phyloP scores from a whole-genome alignment of 2,797 vertebrate species.

The Carcharodon carcharias region DNA sequence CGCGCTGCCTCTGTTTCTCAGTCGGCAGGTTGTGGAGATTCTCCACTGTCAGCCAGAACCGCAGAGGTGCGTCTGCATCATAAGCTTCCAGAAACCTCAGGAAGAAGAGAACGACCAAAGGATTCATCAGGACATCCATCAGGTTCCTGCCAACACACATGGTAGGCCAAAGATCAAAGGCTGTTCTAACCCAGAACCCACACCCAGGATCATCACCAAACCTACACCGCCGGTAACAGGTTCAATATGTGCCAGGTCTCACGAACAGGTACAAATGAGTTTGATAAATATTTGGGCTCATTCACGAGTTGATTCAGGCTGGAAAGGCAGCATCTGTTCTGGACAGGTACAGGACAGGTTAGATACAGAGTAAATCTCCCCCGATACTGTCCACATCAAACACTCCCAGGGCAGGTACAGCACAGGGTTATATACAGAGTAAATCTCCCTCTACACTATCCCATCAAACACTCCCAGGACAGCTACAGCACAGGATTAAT shows the following conservation, averaged over 20 bases:
- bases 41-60: conserved; percentile 49
- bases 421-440: too few species aligned
- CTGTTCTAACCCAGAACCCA: background rate
- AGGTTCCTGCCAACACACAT: conserved; percentile 45
- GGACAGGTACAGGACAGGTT: background rate
- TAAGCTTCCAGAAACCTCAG: conserved; percentile 48
- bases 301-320: background rate
- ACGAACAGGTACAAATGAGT: background rate
- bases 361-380: background rate
- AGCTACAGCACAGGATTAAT: too few species aligned
- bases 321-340: background rate
- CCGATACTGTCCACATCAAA: background rate
- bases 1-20: background rate
- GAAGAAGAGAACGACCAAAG: conserved; percentile 49
- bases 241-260: background rate
- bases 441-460: too few species aligned
- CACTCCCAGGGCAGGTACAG: too few species aligned
- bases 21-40: conserved; percentile 43
- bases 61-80: conserved; percentile 42
- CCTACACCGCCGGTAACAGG: background rate
- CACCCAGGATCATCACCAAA: background rate
- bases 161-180: background rate
- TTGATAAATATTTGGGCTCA: background rate
- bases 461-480: too few species aligned
- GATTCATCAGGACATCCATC: conserved; percentile 47